phyloP scores from a whole-genome alignment of 2,113 vertebrate genomes.

The Rhizomys pruinosus region DNA sequence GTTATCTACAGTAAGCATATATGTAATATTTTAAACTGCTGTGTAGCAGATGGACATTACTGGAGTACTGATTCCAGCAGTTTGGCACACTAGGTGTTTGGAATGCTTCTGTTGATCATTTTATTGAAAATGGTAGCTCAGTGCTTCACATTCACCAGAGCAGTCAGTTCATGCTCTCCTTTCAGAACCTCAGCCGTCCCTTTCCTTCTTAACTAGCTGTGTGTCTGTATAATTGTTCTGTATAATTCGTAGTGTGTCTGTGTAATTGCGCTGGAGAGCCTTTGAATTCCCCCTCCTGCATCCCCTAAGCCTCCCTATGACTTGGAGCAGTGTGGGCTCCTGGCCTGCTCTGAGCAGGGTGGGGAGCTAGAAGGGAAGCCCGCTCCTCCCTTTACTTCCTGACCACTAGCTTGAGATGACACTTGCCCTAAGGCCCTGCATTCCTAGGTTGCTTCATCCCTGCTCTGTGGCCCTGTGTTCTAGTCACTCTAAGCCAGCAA shows the following conservation, averaged over 20 bases:
- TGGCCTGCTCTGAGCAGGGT: background rate
- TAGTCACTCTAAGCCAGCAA: background rate
- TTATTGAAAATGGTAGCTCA: background rate
- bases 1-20: background rate
- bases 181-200: background rate
- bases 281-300: accelerated
- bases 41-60: no score
- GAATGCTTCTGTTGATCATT: background rate
- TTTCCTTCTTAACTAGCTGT: background rate
- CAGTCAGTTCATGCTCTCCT: background rate
- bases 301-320: background rate
- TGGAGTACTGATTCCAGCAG: background rate
- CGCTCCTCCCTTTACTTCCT: background rate
- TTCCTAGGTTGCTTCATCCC: background rate
- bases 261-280: no score
- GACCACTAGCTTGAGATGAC: background rate
- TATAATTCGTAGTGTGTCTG: no score
- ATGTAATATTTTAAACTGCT: background rate
- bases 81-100: accelerated
- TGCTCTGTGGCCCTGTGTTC: background rate
- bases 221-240: background rate
- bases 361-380: background rate
- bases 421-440: no score
- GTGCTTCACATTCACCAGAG: background rate
- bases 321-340: background rate